Evolutionary conservation across 1,140 invertebrate genomes (phyloP).

Genomic region (Drosophila lini): DNA sequence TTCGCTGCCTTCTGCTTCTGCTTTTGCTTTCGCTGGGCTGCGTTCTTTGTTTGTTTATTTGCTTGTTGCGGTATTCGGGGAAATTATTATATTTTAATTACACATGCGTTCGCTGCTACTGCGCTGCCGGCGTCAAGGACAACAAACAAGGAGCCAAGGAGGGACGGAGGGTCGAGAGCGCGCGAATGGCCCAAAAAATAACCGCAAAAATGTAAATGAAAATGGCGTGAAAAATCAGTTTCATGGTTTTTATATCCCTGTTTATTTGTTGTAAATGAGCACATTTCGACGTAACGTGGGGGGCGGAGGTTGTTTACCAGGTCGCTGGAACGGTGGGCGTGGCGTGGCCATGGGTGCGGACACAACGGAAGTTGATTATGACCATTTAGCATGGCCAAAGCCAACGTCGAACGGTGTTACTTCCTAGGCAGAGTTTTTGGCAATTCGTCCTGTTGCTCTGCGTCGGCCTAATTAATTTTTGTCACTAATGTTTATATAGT

Average conservation of each 20-base stretch:
- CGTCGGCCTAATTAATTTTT: constrained; percentile 74
- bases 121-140: constrained; percentile 30
- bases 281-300: constrained; percentile 1
- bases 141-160: constrained; percentile 39
- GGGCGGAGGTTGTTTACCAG: not conserved
- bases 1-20: constrained; percentile 31
- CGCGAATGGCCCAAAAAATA: constrained; percentile 36
- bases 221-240: constrained; percentile 83
- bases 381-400: constrained; percentile 70
- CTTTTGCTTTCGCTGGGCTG: constrained; percentile 30
- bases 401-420: constrained; percentile 14
- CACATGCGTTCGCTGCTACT: constrained; percentile 63
- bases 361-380: constrained; percentile 74
- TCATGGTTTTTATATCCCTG: constrained; percentile 81
- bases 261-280: constrained; percentile 80
- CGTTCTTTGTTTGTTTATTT: constrained; percentile 53
- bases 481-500: constrained; percentile 63
- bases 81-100: constrained; percentile 84
- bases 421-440: not conserved
- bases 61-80: constrained; percentile 53
- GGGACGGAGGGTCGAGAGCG: not conserved
- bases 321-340: not conserved
- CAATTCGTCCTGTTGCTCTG: constrained; percentile 36
- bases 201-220: constrained; percentile 76
- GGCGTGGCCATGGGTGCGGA: constrained; percentile 41